A percentile compares a stretch with the other conserved stretches of the same genome.
phyloP scores from a whole-genome alignment of 2,797 vertebrate species.

The Cetoscarus ocellatus region DNA sequence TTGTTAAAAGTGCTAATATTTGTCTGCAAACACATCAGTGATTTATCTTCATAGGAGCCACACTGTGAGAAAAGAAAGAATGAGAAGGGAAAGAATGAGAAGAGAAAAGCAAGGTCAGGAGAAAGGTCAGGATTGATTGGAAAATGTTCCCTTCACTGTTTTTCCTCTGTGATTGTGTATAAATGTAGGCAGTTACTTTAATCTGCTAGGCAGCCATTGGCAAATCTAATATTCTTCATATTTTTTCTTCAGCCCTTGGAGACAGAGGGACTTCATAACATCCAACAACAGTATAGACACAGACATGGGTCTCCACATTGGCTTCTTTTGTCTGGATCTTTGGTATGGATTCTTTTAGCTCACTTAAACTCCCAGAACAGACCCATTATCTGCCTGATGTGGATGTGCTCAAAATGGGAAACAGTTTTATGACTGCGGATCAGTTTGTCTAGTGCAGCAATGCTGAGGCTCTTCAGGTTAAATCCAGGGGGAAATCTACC shows the following conservation, averaged over 20 bases:
- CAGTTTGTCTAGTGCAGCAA: background rate
- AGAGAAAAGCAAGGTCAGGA: background rate
- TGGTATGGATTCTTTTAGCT: background rate
- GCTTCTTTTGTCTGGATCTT: constrained; percentile 6
- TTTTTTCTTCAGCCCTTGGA: constrained; percentile 5
- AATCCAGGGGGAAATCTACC: background rate
- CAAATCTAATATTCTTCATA: constrained; percentile 7
- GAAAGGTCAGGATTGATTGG: constrained; percentile 4
- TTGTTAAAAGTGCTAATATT: too few relatives aligned
- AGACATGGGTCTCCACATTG: constrained; percentile 3
- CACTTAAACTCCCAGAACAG: background rate
- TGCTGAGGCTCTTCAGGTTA: background rate
- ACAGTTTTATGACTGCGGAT: constrained; percentile 13
- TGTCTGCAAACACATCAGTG: too few relatives aligned
- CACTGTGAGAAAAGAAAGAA: too few relatives aligned
- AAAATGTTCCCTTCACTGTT: background rate
- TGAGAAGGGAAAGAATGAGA: too few relatives aligned
- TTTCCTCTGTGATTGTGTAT: constrained; percentile 1
- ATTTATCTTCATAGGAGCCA: too few relatives aligned
- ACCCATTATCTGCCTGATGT: background rate
- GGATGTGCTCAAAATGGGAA: background rate
- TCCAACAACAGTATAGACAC: background rate
- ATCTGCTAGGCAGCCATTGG: constrained; percentile 6
- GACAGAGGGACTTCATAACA: constrained; percentile 30
- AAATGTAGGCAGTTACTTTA: constrained; percentile 27